These are phyloP conservation scores for Cartodere bifasciata DNA, from an alignment of 2,888 invertebrate genomes.

Conservation along the genomic window DNA sequence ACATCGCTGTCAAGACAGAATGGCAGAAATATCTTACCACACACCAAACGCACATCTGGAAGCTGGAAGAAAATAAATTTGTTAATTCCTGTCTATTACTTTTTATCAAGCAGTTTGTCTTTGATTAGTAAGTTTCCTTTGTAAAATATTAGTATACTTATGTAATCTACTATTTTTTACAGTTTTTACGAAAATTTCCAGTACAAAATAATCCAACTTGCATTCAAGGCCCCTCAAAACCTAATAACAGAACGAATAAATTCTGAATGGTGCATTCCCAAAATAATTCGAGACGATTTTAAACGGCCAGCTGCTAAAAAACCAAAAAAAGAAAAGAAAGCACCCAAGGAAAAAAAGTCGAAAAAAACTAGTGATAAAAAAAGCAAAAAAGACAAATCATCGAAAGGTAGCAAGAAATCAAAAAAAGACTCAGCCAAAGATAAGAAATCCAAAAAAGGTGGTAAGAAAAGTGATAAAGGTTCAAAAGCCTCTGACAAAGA, in stretches of 20 bases:
- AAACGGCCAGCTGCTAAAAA: constrained; percentile 22
- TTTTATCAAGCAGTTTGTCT: constrained; percentile 30
- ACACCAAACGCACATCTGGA: constrained; percentile 13
- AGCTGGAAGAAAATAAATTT: constrained; percentile 20
- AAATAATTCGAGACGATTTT: constrained; percentile 26
- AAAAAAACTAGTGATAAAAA: constrained; percentile 16
- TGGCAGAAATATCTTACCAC: constrained; percentile 15
- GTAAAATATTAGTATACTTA: too few species aligned
- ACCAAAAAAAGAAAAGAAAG: constrained; percentile 19
- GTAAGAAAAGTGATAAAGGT: neutral
- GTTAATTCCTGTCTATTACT: constrained; percentile 26
- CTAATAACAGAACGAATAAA: constrained; percentile 29
- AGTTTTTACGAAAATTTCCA: constrained; percentile 32
- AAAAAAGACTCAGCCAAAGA: constrained; percentile 10
- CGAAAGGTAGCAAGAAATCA: constrained; percentile 10
- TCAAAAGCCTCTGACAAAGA: constrained; percentile 3
- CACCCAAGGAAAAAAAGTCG: constrained; percentile 19
- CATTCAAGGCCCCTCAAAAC: constrained; percentile 24
- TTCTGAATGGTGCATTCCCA: constrained; percentile 28
- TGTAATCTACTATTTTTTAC: too few species aligned
- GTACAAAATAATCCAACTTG: constrained; percentile 26
- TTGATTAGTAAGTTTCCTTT: constrained; percentile 33
- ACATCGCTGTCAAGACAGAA: constrained; percentile 9
- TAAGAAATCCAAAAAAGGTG: too few species aligned
- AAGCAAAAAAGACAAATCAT: constrained; percentile 21